These are phyloP conservation scores for Ectobius pallidus DNA, from an alignment of 2,888 invertebrate species.

Conservation along the genomic window DNA sequence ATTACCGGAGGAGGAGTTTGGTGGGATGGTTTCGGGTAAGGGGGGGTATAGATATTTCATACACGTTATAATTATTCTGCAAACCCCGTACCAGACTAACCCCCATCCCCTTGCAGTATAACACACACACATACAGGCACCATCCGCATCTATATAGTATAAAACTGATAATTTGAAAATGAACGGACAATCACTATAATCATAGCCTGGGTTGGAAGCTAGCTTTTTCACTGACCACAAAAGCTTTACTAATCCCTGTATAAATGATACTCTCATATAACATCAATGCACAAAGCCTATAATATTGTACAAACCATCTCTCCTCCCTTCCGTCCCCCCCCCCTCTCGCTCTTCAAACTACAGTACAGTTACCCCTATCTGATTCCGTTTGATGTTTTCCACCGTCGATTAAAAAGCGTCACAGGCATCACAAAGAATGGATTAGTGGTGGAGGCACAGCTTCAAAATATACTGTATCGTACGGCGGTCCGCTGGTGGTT, in stretches of 20 bases:
- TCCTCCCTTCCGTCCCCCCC: constrained; percentile 1
- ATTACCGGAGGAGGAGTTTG: constrained; percentile 1
- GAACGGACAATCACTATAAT: constrained; percentile 37
- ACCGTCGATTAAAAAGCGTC: constrained; percentile 32
- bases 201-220: constrained; percentile 24
- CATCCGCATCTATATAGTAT: constrained; percentile 27
- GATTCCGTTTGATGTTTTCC: constrained; percentile 33
- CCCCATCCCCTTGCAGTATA: neutral
- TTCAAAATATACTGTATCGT: constrained; percentile 25
- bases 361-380: constrained; percentile 31
- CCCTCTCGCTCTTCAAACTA: constrained; percentile 14
- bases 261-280: constrained; percentile 36
- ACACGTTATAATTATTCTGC: constrained; percentile 32
- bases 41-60: constrained; percentile 23
- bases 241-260: constrained; percentile 37
- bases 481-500: constrained; percentile 18
- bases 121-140: neutral
- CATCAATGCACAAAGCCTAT: constrained; percentile 38
- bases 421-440: constrained; percentile 31
- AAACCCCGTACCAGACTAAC: neutral
- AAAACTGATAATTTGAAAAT: constrained; percentile 38
- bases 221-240: constrained; percentile 32
- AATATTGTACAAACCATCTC: constrained; percentile 31
- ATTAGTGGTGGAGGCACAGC: constrained; percentile 18
- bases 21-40: neutral